Evolutionary conservation across 2,888 invertebrate genomes (phyloP), one percentile per base, ranked within the genome.

Genomic region (Aspidiotus destructor): DNA sequence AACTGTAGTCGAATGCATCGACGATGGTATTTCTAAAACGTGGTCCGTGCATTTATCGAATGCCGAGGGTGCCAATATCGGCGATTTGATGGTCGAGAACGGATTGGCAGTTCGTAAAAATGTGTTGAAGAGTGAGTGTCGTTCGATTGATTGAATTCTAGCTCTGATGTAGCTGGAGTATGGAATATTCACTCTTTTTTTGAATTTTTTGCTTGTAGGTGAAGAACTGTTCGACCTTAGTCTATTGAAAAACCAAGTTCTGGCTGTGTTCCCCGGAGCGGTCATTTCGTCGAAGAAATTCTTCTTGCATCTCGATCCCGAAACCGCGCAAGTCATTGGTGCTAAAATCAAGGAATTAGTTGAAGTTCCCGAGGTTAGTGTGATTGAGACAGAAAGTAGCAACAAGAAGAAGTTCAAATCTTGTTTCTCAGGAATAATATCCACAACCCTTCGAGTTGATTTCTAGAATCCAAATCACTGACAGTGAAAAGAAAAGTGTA

Each of bases 1-100:
- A 74, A 79, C 79, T 48, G 84, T 86, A 75, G 80, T 83, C 48
- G 80, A 80, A 10, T 73, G 73, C 8, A 76, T 76, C 62, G 74
- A 79, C 0, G 80, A 80, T 10, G 83, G 80, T 68, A 83, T 81
- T 52, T 44, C 41, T 2, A 57, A 55, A 40, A 67, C 28, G 8
- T 67, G 67, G 67, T 42, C 41, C 15, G 69, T 69, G 11, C 55
- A 69, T 15, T 44, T 69, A 52, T 42, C n/a, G 13, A 58, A 69
- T 40, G 55, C 41, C 3, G 57, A 69, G 15, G 41, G 48, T 40
- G 28, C 28, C 40, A 54, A 69, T 69, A 52, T 69, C 15, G 63
- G 58, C 15, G 60, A 69, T 17, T 44, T 40, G 42, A 16, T 69
- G 42, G 57, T 69, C 11, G 64, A 17, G 8, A 58, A 60, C 53